Conservation (phyloP, 2,888 invertebrate genomes). For the Parelbella ahira region DNA sequence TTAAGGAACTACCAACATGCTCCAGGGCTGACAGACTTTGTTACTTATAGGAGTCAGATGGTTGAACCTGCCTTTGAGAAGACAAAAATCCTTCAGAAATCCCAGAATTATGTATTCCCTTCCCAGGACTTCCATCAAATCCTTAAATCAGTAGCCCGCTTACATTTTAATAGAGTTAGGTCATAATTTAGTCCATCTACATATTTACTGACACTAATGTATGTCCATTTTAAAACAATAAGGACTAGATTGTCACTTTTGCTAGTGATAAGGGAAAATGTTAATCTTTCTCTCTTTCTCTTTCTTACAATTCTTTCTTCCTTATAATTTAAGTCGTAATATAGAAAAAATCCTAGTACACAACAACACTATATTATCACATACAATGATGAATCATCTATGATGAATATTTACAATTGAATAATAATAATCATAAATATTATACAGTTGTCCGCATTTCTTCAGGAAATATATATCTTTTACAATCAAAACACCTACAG, state of each 20-base stretch:
- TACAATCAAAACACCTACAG: neutral
- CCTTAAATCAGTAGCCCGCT: too few relatives aligned
- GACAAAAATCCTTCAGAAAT: too few relatives aligned
- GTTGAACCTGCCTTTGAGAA: too few relatives aligned
- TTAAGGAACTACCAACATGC: too few relatives aligned
- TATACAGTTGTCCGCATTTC: slow-evolving; percentile 1
- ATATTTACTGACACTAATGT: slow-evolving; percentile 14
- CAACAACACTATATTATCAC: slow-evolving; percentile 60
- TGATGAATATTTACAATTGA: slow-evolving; percentile 69
- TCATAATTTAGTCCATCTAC: too few relatives aligned
- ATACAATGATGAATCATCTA: slow-evolving; percentile 58
- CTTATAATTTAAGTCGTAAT: too few relatives aligned
- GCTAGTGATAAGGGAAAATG: slow-evolving; percentile 45
- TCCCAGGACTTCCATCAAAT: too few relatives aligned
- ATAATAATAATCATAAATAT: slow-evolving; percentile 22
- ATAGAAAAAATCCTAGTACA: slow-evolving; percentile 44
- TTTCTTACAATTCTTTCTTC: slow-evolving; percentile 10
- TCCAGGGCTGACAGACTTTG: too few relatives aligned
- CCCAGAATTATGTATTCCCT: too few relatives aligned
- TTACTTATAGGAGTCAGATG: too few relatives aligned
- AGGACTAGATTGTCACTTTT: slow-evolving; percentile 67
- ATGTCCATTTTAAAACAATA: slow-evolving; percentile 43
- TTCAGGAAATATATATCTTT: neutral
- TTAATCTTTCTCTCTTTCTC: neutral
- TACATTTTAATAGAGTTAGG: too few relatives aligned